Base-by-base conservation (phyloP, 2,797 vertebrate species). In the Paratrypauchen microcephalus region DNA sequence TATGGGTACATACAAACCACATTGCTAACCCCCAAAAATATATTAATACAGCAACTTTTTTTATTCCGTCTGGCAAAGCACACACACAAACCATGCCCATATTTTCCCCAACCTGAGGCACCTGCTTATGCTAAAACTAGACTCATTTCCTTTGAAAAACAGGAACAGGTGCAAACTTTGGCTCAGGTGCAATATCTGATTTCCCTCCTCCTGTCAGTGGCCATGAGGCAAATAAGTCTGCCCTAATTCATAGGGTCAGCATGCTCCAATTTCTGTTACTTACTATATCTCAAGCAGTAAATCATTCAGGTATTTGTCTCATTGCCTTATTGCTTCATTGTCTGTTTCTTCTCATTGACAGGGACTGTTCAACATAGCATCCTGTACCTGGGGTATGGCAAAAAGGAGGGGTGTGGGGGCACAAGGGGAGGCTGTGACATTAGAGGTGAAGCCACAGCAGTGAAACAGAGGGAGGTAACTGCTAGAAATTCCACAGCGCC, bases 371-470 rank as follows among this genome's bases (percentile, higher is more conserved):
- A 60, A 80, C 57, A 72, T 65, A 47, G 76, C 76, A 88, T 92
- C 85, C 87, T 86, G 78, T 69, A 74, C 88, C 89, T 80, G 86
- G 24, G 81, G 88, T 62, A 85, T 79, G 71, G 74, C 68, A 65
- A 68, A 69, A 8, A 48, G 23, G 66, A 45, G 69, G 66, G 69
- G 48, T 32, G 3, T 11, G 26, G 65, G 68, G 73, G 59, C 79
- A 55, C 21, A 21, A 80, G 72, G 75, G 83, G 86, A 82, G 59
- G 80, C 59, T 81, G 26, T 16, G 4, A 76, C 75, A 66, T 74
- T 54, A 71, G 73, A 83, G 83, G 75, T 85, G 77, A 87, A 80
- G 80, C 68, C 68, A 48, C 76, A 81, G 78, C 79, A 74, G 82
- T 54, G 74, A 75, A 79, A 66, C 76, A 65, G 72, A 79, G 81